Percentiles rank a stretch among this genome's conserved stretches.
Conservation (phyloP, 2,888 invertebrate genomes). For the Lasioglossum villosulum region DNA sequence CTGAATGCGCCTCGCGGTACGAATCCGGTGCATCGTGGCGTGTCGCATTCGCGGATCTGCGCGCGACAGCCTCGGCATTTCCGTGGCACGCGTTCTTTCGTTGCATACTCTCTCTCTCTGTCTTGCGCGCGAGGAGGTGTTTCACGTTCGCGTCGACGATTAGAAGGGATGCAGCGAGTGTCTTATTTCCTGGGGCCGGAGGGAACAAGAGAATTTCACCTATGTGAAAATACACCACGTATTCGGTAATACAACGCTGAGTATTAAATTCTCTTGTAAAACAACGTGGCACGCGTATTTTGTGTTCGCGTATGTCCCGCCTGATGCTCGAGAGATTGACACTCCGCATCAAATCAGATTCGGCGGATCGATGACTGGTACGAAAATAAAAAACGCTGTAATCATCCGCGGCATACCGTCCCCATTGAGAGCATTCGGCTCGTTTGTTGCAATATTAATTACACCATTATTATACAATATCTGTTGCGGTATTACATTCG, state of each 20-base stretch:
- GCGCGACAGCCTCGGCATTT: constrained; percentile 1
- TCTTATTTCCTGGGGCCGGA: neutral
- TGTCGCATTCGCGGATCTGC: constrained; percentile 10
- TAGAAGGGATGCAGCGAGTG: neutral
- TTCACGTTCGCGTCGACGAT: constrained; percentile 10
- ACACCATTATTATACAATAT: constrained; percentile 2
- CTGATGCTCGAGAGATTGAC: neutral
- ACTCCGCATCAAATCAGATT: neutral
- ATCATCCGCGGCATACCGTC: neutral
- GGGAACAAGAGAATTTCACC: neutral
- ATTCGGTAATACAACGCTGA: neutral
- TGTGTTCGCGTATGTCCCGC: neutral
- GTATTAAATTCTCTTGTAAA: constrained; percentile 2
- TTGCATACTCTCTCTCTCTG: neutral
- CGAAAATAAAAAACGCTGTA: neutral
- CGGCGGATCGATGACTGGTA: neutral
- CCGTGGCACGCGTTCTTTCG: neutral
- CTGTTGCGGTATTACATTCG: neutral
- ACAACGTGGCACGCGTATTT: neutral
- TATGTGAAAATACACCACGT: neutral
- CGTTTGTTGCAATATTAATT: neutral
- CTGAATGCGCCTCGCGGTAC: constrained; percentile 13
- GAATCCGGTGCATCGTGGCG: constrained; percentile 4
- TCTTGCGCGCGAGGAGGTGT: neutral
- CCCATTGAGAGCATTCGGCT: neutral